Evolutionary conservation across 1,140 invertebrate genomes (phyloP), one percentile per base, ranked within the genome.

Genomic region (Archivesica marissinica): DNA sequence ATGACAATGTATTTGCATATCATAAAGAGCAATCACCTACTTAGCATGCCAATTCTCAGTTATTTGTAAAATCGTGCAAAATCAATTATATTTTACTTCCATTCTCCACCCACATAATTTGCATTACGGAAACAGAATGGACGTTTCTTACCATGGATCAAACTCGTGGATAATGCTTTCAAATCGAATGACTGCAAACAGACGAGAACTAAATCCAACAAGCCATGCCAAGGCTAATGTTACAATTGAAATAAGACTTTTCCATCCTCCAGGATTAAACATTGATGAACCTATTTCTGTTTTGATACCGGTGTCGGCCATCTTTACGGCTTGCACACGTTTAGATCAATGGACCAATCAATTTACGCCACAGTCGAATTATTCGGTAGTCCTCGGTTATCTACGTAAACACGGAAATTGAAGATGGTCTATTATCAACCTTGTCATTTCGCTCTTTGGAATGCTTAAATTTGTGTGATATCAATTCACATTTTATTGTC

Each of bases 101-200:
- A 41, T 23, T 74, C 70, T 47, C 39, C 54, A 33, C 38, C 33
- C 56, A 74, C 84, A 28, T 30, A 23, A 23, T 75, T 47, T 72
- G 68, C 64, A 66, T 52, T 39, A 75, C 20, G 20, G 61, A 44
- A 30, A 61, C 47, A 30, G 17, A 4, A 25, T 4, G 66, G 25
- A 15, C 28, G 1, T 66, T 50, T 94, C 96, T 96, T 95, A 99
- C 98, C 99, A 99, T 93, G 99, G 99, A 95, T 99, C 99, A 94
- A 99, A 99, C 95, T 99, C 99, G 94, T 99, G 99, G 93, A 99
- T 99, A 91, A 99, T 99, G 95, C 98, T 99, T 95, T 99, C 99
- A 94, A 99, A 99, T 85, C 99, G 96, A 91, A 99, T 99, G 64
- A 99, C 99, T 87, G 99, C 98, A 95, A 99, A 99, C 64, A 99